phyloP scores from a whole-genome alignment of 2,113 vertebrate genomes.

The Carassius gibelio region DNA sequence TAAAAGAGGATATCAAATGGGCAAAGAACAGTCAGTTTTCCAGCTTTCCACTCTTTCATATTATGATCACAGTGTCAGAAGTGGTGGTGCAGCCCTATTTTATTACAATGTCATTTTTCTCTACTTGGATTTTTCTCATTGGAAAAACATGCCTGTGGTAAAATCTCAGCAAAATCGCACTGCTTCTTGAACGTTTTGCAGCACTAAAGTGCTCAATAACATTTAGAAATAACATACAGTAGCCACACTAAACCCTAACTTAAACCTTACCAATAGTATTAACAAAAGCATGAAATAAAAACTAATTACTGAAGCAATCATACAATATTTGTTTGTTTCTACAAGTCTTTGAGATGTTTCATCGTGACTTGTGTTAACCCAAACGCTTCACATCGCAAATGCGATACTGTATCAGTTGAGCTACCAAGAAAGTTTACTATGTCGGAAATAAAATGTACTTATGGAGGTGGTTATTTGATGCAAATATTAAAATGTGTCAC shows the following conservation, averaged over 20 bases:
- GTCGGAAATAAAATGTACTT: neutral
- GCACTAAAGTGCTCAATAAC: neutral
- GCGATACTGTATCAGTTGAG: neutral
- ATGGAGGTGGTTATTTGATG: neutral
- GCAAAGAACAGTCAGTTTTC: neutral
- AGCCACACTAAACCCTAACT: neutral
- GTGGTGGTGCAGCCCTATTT: neutral
- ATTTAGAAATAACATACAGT: neutral
- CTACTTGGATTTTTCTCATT: neutral
- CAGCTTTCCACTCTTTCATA: neutral
- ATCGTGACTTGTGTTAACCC: neutral
- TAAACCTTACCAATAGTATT: neutral
- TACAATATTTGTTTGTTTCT: neutral
- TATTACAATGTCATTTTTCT: neutral
- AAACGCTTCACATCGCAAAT: neutral
- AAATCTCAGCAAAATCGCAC: neutral
- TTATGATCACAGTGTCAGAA: neutral
- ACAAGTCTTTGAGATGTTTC: neutral
- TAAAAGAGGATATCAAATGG: constrained; percentile 2
- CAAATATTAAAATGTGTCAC: neutral
- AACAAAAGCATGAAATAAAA: neutral
- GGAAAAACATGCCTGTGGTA: neutral
- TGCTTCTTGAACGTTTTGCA: neutral
- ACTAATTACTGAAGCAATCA: no score
- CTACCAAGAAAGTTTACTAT: neutral